These are phyloP conservation scores for Ormyrus thymus DNA, from an alignment of 2,888 invertebrate genomes.

Conservation along the genomic window DNA sequence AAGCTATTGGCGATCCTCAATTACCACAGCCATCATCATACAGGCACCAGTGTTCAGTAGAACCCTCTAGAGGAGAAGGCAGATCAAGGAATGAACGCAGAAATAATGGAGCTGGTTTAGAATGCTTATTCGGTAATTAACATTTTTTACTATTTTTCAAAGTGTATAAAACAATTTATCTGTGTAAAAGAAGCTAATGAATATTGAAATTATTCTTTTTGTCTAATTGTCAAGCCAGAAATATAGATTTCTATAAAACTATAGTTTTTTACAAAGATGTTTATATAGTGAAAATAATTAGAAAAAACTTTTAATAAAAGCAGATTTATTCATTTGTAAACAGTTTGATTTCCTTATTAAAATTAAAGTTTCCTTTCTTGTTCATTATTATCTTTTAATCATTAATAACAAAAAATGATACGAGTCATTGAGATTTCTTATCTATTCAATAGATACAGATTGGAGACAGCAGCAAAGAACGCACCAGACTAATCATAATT, in stretches of 20 bases:
- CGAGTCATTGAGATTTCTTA: slow-evolving; percentile 41
- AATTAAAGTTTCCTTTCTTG: slow-evolving; percentile 11
- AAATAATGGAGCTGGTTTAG: slow-evolving; percentile 71
- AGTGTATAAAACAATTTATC: slow-evolving; percentile 1
- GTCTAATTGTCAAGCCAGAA: too few species aligned
- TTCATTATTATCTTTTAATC: slow-evolving; percentile 19
- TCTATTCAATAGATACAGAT: slow-evolving; percentile 65
- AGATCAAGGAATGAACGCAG: slow-evolving; percentile 69
- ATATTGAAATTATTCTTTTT: too few species aligned
- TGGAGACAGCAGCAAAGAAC: slow-evolving; percentile 70
- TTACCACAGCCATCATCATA: slow-evolving; percentile 62
- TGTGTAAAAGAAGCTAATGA: too few species aligned
- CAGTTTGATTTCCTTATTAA: background rate
- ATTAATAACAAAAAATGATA: slow-evolving; percentile 32
- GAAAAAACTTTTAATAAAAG: too few species aligned
- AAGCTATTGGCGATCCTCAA: slow-evolving; percentile 66
- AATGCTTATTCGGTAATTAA: slow-evolving; percentile 68
- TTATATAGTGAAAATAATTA: background rate
- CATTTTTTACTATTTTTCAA: slow-evolving; percentile 14
- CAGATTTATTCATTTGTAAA: slow-evolving; percentile 12
- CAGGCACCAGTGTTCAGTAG: slow-evolving; percentile 64
- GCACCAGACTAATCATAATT: slow-evolving; percentile 65
- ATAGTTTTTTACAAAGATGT: background rate
- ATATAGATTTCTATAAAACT: background rate
- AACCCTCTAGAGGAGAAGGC: slow-evolving; percentile 67